Evolutionary conservation across 1,140 invertebrate species (phyloP), one percentile per base, ranked within the genome.

Genomic region (Drosophila hydei): DNA sequence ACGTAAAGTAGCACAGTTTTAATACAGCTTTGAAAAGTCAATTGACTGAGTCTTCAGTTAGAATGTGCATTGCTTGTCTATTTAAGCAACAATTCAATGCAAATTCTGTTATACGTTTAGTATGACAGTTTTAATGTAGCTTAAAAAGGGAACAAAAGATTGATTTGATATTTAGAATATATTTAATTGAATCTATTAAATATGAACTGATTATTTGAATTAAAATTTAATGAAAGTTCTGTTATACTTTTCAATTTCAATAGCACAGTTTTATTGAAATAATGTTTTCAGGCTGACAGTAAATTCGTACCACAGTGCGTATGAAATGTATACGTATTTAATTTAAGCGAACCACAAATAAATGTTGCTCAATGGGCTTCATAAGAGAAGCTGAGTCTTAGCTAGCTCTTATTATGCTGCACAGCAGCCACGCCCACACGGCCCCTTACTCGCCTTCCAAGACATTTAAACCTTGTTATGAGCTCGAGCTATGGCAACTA

Each of bases 381-480:
- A 51, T 50, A 45, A 50, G 38, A 30, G 25, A 71, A 54, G 50
- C 60, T 55, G 56, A 42, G 40, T 54, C 40, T 63, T 36, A 36
- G 38, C 38, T 25, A 25, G 45, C 23, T 48, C 27, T 18, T 16
- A 16, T 48, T 52, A 59, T 68, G 50, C 30, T n/a, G 5, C 45
- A 23, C 21, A 21, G 19, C 23, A 7, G n/a, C 47, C 36, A 42
- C 36, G n/a, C 36, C 7, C 5, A n/a, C 21, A n/a, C 48, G 11
- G 2, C 25, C 3, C 12, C 4, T 14, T n/a, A 8, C 2, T 9
- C 12, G 25, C 25, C 4, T 40, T 12, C 30, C 55, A 43, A 50
- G 63, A 58, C 76, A 83, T 79, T 83, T 84, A 79, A 79, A 75
- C 75, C 2, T 79, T 83, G 79, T 79, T 84, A 75, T 84, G 79